Evolutionary conservation across 2,113 vertebrate genomes (phyloP), one percentile per base, ranked within the genome.

Genomic region (Pyxicephalus adspersus): DNA sequence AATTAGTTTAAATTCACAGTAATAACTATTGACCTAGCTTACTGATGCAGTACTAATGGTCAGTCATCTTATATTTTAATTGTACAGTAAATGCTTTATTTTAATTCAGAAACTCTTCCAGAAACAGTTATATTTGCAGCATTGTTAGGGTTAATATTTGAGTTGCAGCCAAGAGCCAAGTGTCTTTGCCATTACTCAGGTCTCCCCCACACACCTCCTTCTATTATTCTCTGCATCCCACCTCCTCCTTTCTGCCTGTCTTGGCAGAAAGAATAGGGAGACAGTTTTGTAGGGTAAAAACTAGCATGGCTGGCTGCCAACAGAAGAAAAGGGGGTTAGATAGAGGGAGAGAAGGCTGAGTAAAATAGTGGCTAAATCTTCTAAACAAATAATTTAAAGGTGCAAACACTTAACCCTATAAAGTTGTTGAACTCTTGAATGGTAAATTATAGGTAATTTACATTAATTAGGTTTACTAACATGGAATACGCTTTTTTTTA

Each of bases 221-320:
- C n/a, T 52, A 66, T 64, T 52, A 52, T 64, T 4, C 45, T 31
- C 34, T 52, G 61, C 66, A 64, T 61, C 54, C 70, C 70, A 45
- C 65, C 52, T 52, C 18, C 19, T 23, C 23, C 61, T 38, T 28
- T 64, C 74, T 76, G 5, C 23, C 34, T 60, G 72, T 16, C 64
- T 81, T 84, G 72, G 73, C 78, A 76, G 77, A 57, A 63, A 54
- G 72, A 50, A 28, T 34, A 72, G 50, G 26, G 68, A 67, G 45
- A 63, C 70, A 68, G 57, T 71, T 82, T 84, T 54, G 72, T 65
- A 55, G 72, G 65, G 72, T 77, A 72, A 84, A 84, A 81, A 70
- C 64, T 76, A 64, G 81, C 76, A 57, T 84, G 83, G 77, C 78
- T 26, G 31, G 17, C 28, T 55, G 78, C 78, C 73, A 81, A 38